These are phyloP conservation scores for Seira musarum DNA, from an alignment of 2,888 invertebrate species.

Conservation along the genomic window DNA sequence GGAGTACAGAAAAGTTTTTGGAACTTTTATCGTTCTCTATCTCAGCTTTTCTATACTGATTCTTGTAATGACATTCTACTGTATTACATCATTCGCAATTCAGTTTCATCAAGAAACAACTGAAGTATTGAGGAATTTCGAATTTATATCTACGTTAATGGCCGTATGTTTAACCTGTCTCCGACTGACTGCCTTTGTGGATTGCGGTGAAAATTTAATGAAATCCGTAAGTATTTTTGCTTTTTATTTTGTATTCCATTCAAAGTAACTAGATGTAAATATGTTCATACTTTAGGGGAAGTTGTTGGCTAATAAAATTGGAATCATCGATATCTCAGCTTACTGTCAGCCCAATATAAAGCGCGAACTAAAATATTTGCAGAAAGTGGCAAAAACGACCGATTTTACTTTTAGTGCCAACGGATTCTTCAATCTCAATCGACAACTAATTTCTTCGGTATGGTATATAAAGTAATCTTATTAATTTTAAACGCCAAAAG, in stretches of 20 bases:
- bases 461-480: too few species aligned
- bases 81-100: not conserved
- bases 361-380: not conserved
- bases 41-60: not conserved
- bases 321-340: not conserved
- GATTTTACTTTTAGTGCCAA: conserved; percentile 18
- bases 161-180: conserved; percentile 5
- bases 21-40: not conserved
- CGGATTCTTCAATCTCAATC: conserved; percentile 22
- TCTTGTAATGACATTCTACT: conserved; percentile 27
- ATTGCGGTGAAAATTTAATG: conserved; percentile 25
- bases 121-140: not conserved
- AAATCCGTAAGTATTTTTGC: too few species aligned
- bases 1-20: conserved; percentile 12
- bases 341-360: not conserved
- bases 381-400: not conserved
- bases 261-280: too few species aligned
- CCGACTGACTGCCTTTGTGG: conserved; percentile 21
- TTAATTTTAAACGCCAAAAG: too few species aligned
- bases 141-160: conserved; percentile 7
- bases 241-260: conserved; percentile 1
- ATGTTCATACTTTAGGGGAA: conserved; percentile 8
- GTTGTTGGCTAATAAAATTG: not conserved
- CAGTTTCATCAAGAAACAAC: not conserved
- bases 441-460: conserved; percentile 28